phyloP scores from a whole-genome alignment of 2,797 vertebrate species.

The Octomys mimax region DNA sequence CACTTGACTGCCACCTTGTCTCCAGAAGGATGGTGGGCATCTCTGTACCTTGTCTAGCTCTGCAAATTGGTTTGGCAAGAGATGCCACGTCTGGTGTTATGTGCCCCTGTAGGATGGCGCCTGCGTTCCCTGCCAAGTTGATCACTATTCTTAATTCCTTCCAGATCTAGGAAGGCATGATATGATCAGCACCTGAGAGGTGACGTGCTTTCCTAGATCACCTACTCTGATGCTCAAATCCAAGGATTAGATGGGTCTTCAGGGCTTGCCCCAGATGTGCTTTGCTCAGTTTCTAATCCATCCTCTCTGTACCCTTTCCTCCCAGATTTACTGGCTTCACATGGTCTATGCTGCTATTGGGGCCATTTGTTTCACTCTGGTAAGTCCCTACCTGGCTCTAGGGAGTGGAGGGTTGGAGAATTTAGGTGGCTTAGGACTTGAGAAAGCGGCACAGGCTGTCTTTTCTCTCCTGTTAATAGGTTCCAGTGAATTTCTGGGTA shows the following conservation, averaged over 20 bases:
- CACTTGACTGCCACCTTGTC: not conserved
- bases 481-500: not conserved
- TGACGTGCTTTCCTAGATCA: not conserved
- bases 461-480: not conserved
- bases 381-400: slow-evolving; percentile 85
- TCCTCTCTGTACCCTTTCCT: not conserved
- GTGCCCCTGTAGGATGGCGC: not conserved
- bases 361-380: slow-evolving; percentile 96
- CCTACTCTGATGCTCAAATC: not conserved
- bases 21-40: not conserved
- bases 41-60: not conserved
- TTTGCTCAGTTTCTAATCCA: slow-evolving; percentile 9
- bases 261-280: not conserved
- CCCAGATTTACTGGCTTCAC: slow-evolving; percentile 95
- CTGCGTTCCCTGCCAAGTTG: slow-evolving; percentile 16
- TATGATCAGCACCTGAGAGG: not conserved
- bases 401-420: not conserved
- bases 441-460: not conserved
- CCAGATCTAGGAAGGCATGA: not conserved
- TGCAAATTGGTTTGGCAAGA: not conserved
- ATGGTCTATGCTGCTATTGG: slow-evolving; percentile 97
- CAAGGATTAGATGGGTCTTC: not conserved
- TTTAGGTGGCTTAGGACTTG: not conserved
- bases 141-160: not conserved
- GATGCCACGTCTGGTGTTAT: not conserved